Evolutionary conservation across 2,888 invertebrate species (phyloP).

Genomic region (Carterocephalus palaemon): DNA sequence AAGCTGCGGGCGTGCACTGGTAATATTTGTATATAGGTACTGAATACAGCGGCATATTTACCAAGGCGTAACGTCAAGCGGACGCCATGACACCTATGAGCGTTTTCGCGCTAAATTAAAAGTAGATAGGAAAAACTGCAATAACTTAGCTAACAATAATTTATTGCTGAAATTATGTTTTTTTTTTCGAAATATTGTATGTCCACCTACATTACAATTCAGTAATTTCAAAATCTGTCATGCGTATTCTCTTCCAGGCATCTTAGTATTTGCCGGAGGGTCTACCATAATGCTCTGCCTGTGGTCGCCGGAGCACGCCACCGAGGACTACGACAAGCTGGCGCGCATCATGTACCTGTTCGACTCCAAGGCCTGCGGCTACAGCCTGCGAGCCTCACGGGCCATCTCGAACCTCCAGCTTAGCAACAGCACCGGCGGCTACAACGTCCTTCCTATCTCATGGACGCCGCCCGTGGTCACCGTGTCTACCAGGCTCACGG

Average conservation of each 20-base stretch:
- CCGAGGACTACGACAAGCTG: constrained; percentile 49
- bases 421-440: constrained; percentile 46
- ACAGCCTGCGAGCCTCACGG: constrained; percentile 33
- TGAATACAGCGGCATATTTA: too few species aligned
- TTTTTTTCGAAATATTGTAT: too few species aligned
- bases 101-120: too few species aligned
- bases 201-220: too few species aligned
- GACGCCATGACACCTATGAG: too few species aligned
- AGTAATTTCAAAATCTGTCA: too few species aligned
- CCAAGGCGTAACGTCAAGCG: too few species aligned
- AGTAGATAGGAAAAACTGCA: too few species aligned
- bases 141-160: too few species aligned
- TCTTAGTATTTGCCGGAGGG: constrained; percentile 41
- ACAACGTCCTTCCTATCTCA: constrained; percentile 44
- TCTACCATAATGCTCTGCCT: constrained; percentile 45
- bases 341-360: constrained; percentile 63
- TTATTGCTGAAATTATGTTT: too few species aligned
- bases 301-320: constrained; percentile 47
- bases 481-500: constrained; percentile 48
- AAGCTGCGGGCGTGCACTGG: too few species aligned
- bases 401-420: constrained; percentile 42
- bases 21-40: too few species aligned
- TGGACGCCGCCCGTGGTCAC: constrained; percentile 43
- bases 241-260: constrained; percentile 40
- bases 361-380: constrained; percentile 51